Evolutionary conservation across 1,140 invertebrate species (phyloP), one percentile per base, ranked within the genome.

Genomic region (Galendromus occidentalis): DNA sequence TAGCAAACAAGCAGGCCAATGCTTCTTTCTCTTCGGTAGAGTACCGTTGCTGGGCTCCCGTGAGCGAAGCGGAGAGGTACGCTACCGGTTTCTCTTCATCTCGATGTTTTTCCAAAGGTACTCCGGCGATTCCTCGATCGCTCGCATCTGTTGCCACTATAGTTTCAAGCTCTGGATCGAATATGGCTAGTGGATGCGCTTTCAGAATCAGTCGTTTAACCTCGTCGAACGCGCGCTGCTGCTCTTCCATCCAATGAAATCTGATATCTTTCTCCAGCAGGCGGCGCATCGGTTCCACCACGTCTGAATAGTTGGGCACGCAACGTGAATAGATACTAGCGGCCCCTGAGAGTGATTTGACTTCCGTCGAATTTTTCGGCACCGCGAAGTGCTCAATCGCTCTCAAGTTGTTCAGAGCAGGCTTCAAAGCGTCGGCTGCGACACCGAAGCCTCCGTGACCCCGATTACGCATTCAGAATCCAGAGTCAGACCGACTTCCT

Each of bases 11-110:
- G 7, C 45, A 20, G 4, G 45, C 45, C 14, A 47, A 81, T 7
- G 77, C 81, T 69, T 81, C 78, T 17, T 82, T 68, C 65, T 76
- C 73, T 1, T 72, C 70, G 1, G 76, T 68, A 5, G 73, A 71
- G 64, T 76, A 77, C 7, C 73, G 68, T 0, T 77, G 75, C 39
- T 83, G 68, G 41, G 74, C 74, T 51, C 71, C 71, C 12, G 73
- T 75, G n/a, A 80, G 70, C 6, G 67, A 68, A 2, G 18, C 44
- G 44, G n/a, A 67, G 12, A n/a, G n/a, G n/a, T n/a, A n/a, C n/a
- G 29, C 66, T 9, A 67, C 64, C n/a, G 64, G 65, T 47, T 7
- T 4, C 14, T 47, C 45, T 47, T 14, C 28, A 7, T 28, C 28
- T 14, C 45, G 18, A 28, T 14, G 45, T 47, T 28, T 47, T n/a